Evolutionary conservation across 2,113 vertebrate genomes (phyloP), one percentile per base, ranked within the genome.

Genomic region (Spheniscus mendiculus): DNA sequence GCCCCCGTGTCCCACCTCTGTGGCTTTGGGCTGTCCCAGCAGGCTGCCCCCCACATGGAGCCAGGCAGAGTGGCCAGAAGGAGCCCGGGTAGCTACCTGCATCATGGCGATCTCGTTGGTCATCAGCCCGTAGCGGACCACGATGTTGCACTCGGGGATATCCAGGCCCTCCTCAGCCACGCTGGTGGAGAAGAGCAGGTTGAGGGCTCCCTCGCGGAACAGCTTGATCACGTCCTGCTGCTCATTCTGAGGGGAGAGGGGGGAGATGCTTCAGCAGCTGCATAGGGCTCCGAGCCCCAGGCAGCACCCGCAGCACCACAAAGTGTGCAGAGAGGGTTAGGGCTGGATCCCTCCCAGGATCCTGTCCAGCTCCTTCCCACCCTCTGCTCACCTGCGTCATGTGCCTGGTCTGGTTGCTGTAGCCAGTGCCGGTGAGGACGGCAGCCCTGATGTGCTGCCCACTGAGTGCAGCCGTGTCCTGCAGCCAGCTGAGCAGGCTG

Each of bases 101-200:
- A 99, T 91, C 99, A 99, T 99, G 77, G 99, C 98, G 0, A 99
- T 99, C 97, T 99, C 99, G 3, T 99, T 99, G 72, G 99, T 99
- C 89, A 99, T 98, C 78, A 99, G 98, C 27, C 99, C 99, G 0
- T 99, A 99, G 86, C 99, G 99, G 32, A 99, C 98, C 85, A 99
- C 98, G 12, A 99, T 94, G 53, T 98, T 99, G 81, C 99, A 99
- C 61, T 99, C 98, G 0, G 98, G 98, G 76, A 99, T 99, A 86
- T 99, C 99, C 34, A 99, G 97, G 25, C 99, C 99, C 93, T 99
- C 99, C 90, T 99, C 99, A 0, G 98, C 99, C 96, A 99, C 99
- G 0, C 99, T 99, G 30, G 99, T 99, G 66, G 99, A 99, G 95
- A 99, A 98, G 67, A 99, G 98, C 69, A 99, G 98, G 98, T 99